Evolutionary conservation across 2,113 vertebrate species (phyloP).

Genomic region (Ancistrus triradiatus): DNA sequence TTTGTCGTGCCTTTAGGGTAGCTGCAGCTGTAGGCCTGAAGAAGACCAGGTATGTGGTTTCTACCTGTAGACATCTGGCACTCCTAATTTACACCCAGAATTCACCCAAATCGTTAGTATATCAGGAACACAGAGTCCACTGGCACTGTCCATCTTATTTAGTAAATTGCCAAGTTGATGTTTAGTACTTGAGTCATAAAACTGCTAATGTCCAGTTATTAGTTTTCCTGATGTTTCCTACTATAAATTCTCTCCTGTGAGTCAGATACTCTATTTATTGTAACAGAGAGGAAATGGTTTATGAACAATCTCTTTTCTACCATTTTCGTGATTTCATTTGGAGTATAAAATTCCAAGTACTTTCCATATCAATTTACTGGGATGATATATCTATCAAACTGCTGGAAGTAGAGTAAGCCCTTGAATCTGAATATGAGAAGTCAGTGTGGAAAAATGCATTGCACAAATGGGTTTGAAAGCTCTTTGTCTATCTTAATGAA

Average conservation of each 20-base stretch:
- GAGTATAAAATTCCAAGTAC: slow-evolving; percentile 35
- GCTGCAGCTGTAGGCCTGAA: too few species aligned
- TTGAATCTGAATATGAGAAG: slow-evolving; percentile 16
- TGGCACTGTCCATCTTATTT: too few species aligned
- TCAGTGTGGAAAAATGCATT: slow-evolving; percentile 31
- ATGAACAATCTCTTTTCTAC: slow-evolving; percentile 35
- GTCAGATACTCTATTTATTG: too few species aligned
- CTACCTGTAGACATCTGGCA: too few species aligned
- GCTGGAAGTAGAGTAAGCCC: slow-evolving; percentile 10
- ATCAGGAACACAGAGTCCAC: too few species aligned
- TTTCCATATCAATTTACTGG: slow-evolving; percentile 50
- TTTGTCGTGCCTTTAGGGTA: too few species aligned
- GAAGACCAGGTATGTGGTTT: too few species aligned
- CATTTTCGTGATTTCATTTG: slow-evolving; percentile 49
- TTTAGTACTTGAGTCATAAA: too few species aligned
- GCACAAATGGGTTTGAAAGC: slow-evolving; percentile 24
- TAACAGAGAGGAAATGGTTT: slow-evolving; percentile 41
- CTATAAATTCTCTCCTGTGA: slow-evolving; percentile 35
- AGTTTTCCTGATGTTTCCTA: slow-evolving; percentile 39
- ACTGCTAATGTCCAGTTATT: too few species aligned
- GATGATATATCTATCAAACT: slow-evolving; percentile 48
- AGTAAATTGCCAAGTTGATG: too few species aligned
- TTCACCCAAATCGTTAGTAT: too few species aligned
- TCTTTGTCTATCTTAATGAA: slow-evolving; percentile 7
- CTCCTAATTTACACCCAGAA: too few species aligned